phyloP scores from a whole-genome alignment of 2,888 invertebrate genomes.

The Kryphioiulus occultus region DNA sequence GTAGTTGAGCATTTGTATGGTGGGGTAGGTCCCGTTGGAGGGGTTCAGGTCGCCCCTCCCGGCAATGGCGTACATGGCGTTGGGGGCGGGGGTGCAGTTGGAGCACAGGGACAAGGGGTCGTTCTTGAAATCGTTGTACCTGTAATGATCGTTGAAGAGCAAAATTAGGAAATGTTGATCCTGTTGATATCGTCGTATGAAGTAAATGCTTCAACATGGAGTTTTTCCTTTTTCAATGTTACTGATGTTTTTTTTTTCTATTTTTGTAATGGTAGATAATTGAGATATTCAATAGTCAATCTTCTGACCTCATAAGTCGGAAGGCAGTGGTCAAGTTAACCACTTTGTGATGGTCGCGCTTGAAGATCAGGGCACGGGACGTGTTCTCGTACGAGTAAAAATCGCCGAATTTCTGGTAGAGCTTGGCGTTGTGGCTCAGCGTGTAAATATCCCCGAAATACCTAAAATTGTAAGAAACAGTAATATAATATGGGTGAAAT shows the following conservation, averaged over 20 bases:
- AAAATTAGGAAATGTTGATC: too few species aligned
- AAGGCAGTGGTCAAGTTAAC: constrained; percentile 70
- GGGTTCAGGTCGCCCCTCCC: constrained; percentile 77
- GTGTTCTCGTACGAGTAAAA: constrained; percentile 72
- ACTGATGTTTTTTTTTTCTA: too few species aligned
- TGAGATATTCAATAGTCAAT: too few species aligned
- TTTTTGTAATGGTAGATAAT: too few species aligned
- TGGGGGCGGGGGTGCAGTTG: constrained; percentile 74
- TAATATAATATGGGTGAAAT: background rate
- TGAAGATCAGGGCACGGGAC: constrained; percentile 72
- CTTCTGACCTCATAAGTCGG: constrained; percentile 66
- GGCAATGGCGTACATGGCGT: constrained; percentile 75
- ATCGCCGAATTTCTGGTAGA: constrained; percentile 67
- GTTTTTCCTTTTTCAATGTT: too few species aligned
- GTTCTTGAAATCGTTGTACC: constrained; percentile 75
- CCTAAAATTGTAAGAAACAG: constrained; percentile 56
- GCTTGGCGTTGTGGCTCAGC: constrained; percentile 69
- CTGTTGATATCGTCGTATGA: too few species aligned
- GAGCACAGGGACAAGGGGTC: constrained; percentile 72
- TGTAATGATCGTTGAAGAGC: constrained; percentile 55
- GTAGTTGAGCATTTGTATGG: constrained; percentile 71
- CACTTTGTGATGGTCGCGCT: constrained; percentile 69
- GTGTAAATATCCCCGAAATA: constrained; percentile 72
- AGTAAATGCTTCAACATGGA: too few species aligned
- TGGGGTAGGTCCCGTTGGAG: constrained; percentile 74